Evolutionary conservation across 2,888 invertebrate genomes (phyloP).

Genomic region (Agelastica alni): DNA sequence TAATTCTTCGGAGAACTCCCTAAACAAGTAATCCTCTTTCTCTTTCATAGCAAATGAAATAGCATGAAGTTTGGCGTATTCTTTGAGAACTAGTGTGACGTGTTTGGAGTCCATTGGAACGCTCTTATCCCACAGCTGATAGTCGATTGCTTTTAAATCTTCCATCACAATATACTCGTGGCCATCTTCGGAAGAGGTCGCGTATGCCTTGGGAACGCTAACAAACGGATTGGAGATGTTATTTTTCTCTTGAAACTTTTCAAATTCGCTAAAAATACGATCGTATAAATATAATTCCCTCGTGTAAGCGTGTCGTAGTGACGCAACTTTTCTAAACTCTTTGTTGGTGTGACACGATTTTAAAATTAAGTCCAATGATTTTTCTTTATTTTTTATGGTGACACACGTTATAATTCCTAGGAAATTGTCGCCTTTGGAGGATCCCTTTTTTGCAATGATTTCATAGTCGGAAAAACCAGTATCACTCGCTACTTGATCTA

Average conservation of each 20-base stretch:
- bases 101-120: constrained; percentile 43
- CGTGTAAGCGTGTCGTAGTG: constrained; percentile 36
- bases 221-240: constrained; percentile 1
- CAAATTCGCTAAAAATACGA: constrained; percentile 37
- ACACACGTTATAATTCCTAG: constrained; percentile 31
- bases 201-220: constrained; percentile 21
- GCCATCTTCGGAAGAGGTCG: constrained; percentile 15
- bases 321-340: constrained; percentile 31
- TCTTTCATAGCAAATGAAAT: constrained; percentile 43
- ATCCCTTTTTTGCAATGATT: background rate
- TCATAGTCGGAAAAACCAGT: constrained; percentile 2
- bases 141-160: constrained; percentile 41
- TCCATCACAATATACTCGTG: constrained; percentile 39
- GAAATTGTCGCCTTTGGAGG: constrained; percentile 25
- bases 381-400: constrained; percentile 18
- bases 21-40: constrained; percentile 37
- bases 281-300: constrained; percentile 44
- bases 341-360: constrained; percentile 41
- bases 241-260: constrained; percentile 29
- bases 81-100: constrained; percentile 39
- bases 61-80: constrained; percentile 47
- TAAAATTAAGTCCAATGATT: constrained; percentile 37
- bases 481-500: constrained; percentile 10
- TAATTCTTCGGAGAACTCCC: constrained; percentile 20
- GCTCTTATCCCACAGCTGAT: constrained; percentile 39